phyloP scores from a whole-genome alignment of 2,797 vertebrate species.

The Anguilla megastoma region DNA sequence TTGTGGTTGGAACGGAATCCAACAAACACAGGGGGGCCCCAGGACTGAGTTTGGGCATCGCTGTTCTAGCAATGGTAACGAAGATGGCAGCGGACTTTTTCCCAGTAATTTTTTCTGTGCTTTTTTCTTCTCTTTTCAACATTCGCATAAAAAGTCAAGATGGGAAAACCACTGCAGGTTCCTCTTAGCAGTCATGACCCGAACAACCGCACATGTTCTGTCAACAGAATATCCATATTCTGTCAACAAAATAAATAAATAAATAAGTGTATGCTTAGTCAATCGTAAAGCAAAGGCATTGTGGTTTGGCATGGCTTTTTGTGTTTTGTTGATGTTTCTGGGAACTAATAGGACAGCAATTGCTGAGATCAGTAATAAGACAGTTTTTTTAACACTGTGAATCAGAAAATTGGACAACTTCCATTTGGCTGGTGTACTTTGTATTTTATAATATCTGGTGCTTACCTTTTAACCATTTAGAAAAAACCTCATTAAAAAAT shows the following conservation, averaged over 20 bases:
- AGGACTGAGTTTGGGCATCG: too few relatives aligned
- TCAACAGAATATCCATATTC: too few relatives aligned
- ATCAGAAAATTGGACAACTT: too few relatives aligned
- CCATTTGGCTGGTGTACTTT: too few relatives aligned
- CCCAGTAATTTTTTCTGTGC: slow-evolving; percentile 37
- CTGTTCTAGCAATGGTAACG: slow-evolving; percentile 54
- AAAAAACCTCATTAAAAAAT: too few relatives aligned
- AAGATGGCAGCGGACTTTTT: slow-evolving; percentile 49
- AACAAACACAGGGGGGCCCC: too few relatives aligned
- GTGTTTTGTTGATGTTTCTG: background rate
- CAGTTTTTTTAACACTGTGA: too few relatives aligned
- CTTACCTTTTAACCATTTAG: too few relatives aligned
- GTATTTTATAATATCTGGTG: too few relatives aligned
- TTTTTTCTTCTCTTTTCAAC: slow-evolving; percentile 44
- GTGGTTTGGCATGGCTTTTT: background rate
- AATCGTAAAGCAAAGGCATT: background rate
- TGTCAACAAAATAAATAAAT: background rate
- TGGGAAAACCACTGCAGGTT: slow-evolving; percentile 32
- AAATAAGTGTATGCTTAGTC: background rate
- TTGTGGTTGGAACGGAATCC: too few relatives aligned
- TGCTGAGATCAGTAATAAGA: background rate
- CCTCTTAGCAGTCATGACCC: background rate
- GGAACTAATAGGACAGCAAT: background rate
- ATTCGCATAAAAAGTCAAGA: slow-evolving; percentile 43
- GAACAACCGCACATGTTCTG: too few relatives aligned